Percentiles rank a stretch among this genome's conserved stretches.
Evolutionary conservation across 2,113 vertebrate genomes (phyloP).

Genomic region (Chiloscyllium plagiosum): DNA sequence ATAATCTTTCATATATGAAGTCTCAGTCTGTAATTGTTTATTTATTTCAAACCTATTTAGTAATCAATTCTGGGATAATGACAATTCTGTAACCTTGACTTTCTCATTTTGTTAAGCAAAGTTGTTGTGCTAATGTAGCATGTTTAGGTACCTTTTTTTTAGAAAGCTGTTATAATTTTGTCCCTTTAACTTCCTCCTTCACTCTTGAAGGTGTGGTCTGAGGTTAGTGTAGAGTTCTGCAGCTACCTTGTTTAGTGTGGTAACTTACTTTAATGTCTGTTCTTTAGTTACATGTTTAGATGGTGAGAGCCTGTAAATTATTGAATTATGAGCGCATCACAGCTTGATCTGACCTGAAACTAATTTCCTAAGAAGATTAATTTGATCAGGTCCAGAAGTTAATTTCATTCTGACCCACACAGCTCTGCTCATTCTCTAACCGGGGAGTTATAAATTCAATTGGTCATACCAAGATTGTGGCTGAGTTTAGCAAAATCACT

Average conservation of each 20-base stretch:
- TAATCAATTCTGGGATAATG: not conserved
- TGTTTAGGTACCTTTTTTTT: not conserved
- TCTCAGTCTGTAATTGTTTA: not conserved
- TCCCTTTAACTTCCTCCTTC: not conserved
- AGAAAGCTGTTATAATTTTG: not conserved
- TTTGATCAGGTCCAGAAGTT: not conserved
- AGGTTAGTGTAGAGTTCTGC: not conserved
- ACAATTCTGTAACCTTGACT: not conserved
- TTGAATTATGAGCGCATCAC: not conserved
- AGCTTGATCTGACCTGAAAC: not conserved
- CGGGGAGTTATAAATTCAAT: not conserved
- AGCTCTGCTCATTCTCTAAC: not conserved
- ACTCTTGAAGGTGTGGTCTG: not conserved
- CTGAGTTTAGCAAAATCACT: too few species aligned
- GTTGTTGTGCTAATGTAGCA: not conserved
- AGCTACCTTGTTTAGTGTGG: not conserved
- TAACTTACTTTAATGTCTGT: not conserved
- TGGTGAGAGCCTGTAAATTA: not conserved
- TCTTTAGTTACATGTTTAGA: not conserved
- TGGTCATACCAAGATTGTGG: not conserved
- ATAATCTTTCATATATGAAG: not conserved
- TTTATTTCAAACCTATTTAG: not conserved
- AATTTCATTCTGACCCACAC: not conserved
- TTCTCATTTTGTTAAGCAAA: not conserved
- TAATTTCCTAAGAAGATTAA: not conserved